Percentiles rank a stretch among this genome's conserved stretches.
Conservation (phyloP, 2,113 vertebrate species). For the Prinia subflava region DNA sequence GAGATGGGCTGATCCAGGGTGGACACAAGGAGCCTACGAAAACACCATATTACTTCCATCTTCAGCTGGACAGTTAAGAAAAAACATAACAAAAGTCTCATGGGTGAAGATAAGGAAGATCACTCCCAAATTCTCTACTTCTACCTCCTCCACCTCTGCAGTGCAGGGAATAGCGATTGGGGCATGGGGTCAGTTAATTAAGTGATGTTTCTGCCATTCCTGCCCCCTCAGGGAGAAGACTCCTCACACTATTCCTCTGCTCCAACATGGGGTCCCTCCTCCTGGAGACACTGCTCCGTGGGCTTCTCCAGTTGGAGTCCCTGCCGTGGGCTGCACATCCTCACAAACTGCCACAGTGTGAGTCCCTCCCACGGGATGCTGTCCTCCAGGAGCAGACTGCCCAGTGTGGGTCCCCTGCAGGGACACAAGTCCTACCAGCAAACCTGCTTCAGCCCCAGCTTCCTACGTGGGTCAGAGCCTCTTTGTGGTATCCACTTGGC, state of each 20-base stretch:
- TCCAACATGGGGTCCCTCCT: accelerated
- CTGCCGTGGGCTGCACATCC: neutral
- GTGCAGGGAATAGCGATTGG: neutral
- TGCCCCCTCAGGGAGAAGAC: neutral
- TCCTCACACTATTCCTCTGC: neutral
- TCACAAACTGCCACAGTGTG: neutral
- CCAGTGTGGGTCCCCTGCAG: neutral
- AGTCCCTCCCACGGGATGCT: neutral
- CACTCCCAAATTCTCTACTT: neutral
- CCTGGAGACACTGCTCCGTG: neutral
- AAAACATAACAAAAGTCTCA: neutral
- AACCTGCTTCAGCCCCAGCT: accelerated
- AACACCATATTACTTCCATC: neutral
- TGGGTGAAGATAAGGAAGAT: neutral
- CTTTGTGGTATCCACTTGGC: neutral
- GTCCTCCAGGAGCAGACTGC: neutral
- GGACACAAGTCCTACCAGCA: neutral
- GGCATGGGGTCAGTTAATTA: neutral
- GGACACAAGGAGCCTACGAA: neutral
- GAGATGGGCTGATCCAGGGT: neutral
- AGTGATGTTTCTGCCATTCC: neutral
- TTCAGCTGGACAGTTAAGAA: neutral
- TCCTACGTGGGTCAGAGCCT: neutral
- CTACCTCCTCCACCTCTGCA: neutral
- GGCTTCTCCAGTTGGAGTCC: neutral